Conservation (phyloP, 1,140 invertebrate genomes). For the Stegodyphus mimosarum region DNA sequence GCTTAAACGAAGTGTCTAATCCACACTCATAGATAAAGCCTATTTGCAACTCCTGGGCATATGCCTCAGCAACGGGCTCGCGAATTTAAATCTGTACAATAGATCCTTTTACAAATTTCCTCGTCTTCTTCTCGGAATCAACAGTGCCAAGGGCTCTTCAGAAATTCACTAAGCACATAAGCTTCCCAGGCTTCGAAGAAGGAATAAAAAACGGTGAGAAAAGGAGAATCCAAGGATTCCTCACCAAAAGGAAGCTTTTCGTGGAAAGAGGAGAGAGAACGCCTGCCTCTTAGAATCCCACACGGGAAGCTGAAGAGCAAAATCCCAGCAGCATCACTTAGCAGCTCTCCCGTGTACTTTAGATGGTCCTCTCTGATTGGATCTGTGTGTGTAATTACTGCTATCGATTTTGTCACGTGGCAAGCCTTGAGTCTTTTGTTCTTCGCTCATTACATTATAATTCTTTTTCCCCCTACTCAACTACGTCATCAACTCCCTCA, state of each 20-base stretch:
- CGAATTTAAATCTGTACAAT: conserved; percentile 20
- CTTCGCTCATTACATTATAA: conserved; percentile 62
- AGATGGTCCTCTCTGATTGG: conserved; percentile 60
- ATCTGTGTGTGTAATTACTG: conserved; percentile 61
- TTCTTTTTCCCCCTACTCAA: conserved; percentile 43
- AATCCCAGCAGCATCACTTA: conserved; percentile 60
- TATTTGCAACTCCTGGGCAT: conserved; percentile 8
- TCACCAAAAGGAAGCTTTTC: background rate
- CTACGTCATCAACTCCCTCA: conserved; percentile 35
- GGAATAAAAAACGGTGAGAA: background rate
- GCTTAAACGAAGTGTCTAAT: conserved; percentile 12
- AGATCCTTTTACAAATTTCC: conserved; percentile 20
- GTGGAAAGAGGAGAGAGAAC: conserved; percentile 11
- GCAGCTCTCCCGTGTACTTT: conserved; percentile 60
- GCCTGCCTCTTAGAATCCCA: conserved; percentile 53
- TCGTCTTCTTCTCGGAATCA: conserved; percentile 8
- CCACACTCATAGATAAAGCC: conserved; percentile 6
- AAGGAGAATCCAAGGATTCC: background rate
- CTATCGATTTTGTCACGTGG: conserved; percentile 62
- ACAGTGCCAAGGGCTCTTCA: background rate
- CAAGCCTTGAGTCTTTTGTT: conserved; percentile 56
- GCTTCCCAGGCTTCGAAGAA: conserved; percentile 20
- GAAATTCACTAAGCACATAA: conserved; percentile 39
- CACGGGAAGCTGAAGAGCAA: conserved; percentile 58
- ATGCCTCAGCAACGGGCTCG: background rate